phyloP scores from a whole-genome alignment of 2,797 vertebrate species.

The Manis javanica region DNA sequence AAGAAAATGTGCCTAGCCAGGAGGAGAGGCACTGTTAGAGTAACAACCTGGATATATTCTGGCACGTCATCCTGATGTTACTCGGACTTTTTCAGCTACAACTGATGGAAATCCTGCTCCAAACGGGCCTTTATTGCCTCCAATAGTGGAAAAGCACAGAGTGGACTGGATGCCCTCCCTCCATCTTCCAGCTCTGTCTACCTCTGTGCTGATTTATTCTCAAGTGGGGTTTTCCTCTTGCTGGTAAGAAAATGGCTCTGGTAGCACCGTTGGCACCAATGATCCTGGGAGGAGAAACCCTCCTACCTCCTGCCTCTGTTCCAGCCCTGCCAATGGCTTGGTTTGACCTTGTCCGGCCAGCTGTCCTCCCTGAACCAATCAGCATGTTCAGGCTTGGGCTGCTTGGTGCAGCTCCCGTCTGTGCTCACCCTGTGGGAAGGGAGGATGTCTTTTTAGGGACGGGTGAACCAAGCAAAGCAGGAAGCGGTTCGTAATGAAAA shows the following conservation, averaged over 20 bases:
- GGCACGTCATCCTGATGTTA: not conserved
- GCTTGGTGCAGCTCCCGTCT: not conserved
- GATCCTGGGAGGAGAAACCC: not conserved
- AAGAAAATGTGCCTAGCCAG: constrained; percentile 10
- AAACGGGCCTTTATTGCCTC: not conserved
- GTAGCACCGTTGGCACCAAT: not conserved
- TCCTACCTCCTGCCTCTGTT: not conserved
- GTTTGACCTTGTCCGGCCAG: not conserved
- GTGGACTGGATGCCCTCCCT: not conserved
- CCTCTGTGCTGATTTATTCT: not conserved
- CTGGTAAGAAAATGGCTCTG: not conserved
- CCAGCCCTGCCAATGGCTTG: not conserved
- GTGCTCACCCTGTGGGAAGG: not conserved
- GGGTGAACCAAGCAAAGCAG: not conserved
- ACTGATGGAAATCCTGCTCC: not conserved
- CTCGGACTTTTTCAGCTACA: not conserved
- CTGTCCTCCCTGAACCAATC: not conserved
- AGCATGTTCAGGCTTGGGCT: too few relatives aligned
- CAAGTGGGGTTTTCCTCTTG: not conserved
- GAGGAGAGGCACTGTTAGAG: not conserved
- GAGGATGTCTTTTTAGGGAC: not conserved
- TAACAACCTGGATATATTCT: not conserved
- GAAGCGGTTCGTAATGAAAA: not conserved
- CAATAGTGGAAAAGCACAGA: not conserved
- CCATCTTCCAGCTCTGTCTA: not conserved